Evolutionary conservation across 2,888 invertebrate species (phyloP).

Genomic region (Hydrotaea diabolus): DNA sequence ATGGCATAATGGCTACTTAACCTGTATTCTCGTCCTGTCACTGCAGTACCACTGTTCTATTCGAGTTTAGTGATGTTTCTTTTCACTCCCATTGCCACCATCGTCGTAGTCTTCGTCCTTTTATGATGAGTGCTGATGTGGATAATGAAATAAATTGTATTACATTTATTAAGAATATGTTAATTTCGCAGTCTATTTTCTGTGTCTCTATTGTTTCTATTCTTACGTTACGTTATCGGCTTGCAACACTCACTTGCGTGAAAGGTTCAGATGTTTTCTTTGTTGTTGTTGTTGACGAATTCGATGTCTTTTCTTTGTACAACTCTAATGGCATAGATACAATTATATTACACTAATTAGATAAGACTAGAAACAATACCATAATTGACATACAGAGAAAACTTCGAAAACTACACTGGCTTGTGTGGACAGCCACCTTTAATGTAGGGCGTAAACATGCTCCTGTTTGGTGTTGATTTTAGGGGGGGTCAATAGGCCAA

Average conservation of each 20-base stretch:
- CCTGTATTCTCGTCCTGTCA: conserved; percentile 34
- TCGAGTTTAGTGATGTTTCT: background rate
- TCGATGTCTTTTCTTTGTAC: background rate
- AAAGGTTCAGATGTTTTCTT: background rate
- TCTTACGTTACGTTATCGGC: background rate
- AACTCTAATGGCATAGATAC: too few relatives aligned
- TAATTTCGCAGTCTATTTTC: conserved; percentile 49
- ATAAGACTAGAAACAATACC: too few relatives aligned
- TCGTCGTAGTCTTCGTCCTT: background rate
- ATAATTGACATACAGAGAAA: too few relatives aligned
- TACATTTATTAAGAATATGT: conserved; percentile 68
- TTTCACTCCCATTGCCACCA: background rate
- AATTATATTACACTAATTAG: too few relatives aligned
- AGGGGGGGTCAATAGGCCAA: too few relatives aligned
- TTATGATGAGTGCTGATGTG: conserved; percentile 40
- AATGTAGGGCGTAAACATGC: too few relatives aligned
- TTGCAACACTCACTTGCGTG: background rate
- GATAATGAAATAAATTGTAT: conserved; percentile 68
- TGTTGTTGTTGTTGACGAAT: background rate
- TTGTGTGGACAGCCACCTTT: too few relatives aligned
- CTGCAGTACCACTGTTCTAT: background rate
- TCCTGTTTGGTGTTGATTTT: too few relatives aligned
- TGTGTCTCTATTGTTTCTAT: conserved; percentile 6
- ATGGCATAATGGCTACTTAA: conserved; percentile 50
- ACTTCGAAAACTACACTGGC: too few relatives aligned